Conservation (phyloP, 2,797 vertebrate species). For the Propithecus deckenii region DNA sequence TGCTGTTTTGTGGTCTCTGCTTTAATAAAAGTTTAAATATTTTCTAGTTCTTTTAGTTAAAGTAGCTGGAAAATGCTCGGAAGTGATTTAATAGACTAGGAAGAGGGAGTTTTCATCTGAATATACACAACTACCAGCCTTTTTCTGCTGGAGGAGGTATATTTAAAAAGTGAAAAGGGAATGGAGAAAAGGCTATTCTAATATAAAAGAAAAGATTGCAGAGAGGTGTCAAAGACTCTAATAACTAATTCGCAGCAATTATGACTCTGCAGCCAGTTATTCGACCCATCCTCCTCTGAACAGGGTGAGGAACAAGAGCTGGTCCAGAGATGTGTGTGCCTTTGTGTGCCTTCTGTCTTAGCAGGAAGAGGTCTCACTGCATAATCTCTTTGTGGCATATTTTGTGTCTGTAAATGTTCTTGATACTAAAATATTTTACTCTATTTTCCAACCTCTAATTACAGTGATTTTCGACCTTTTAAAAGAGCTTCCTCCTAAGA, state of each 20-base stretch:
- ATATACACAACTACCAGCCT: background rate
- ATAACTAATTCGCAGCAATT: background rate
- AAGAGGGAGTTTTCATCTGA: background rate
- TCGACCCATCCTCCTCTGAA: background rate
- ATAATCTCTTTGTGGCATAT: background rate
- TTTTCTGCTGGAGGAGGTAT: background rate
- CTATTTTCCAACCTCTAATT: background rate
- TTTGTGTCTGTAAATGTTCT: background rate
- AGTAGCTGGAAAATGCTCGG: background rate
- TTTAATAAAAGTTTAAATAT: background rate
- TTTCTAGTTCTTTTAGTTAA: background rate
- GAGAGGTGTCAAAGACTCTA: background rate
- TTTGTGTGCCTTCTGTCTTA: background rate
- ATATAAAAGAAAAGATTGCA: background rate
- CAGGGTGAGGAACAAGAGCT: background rate
- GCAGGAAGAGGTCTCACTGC: background rate
- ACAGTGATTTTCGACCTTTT: background rate
- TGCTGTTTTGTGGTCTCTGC: background rate
- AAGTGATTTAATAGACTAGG: background rate
- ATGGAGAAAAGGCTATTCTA: background rate
- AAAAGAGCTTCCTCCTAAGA: background rate
- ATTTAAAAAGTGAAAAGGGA: background rate
- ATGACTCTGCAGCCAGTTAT: background rate
- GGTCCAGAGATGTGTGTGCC: background rate
- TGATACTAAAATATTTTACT: background rate